phyloP scores from a whole-genome alignment of 1,140 invertebrate species.

The Octopus sinensis region DNA sequence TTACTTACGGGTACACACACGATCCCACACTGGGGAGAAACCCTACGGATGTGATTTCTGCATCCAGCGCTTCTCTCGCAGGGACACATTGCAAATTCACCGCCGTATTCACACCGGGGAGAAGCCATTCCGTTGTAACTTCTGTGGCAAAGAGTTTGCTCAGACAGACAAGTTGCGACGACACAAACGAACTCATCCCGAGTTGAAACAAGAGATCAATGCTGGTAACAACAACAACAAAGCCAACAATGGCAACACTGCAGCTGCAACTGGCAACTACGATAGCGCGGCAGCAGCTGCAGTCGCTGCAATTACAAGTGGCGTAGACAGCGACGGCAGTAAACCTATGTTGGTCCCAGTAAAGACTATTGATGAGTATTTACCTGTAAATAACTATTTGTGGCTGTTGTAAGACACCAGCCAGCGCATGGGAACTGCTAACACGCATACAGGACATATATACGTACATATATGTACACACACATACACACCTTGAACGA shows the following conservation, averaged over 20 bases:
- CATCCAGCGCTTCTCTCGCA: constrained; percentile 53
- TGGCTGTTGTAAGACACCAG: neutral
- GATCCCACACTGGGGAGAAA: constrained; percentile 30
- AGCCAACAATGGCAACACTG: neutral
- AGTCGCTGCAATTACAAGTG: neutral
- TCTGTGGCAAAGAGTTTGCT: constrained; percentile 54
- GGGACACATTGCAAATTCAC: constrained; percentile 16
- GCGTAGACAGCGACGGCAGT: neutral
- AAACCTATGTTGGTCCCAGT: constrained; percentile 1
- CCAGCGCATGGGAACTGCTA: no score
- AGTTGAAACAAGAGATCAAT: constrained; percentile 72
- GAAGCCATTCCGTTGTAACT: constrained; percentile 69
- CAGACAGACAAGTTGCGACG: constrained; percentile 21
- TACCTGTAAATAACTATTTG: neutral
- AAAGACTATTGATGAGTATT: neutral
- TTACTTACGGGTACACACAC: constrained; percentile 36
- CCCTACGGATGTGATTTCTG: constrained; percentile 55
- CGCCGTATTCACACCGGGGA: constrained; percentile 33
- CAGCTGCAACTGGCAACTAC: neutral
- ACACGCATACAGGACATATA: no score
- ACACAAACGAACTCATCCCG: constrained; percentile 94
- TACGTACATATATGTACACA: no score
- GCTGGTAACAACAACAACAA: neutral
- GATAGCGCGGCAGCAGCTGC: neutral
- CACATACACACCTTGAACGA: no score